These are phyloP conservation scores for Hoplostethus mediterraneus DNA, from an alignment of 2,797 vertebrate species.

Conservation along the genomic window DNA sequence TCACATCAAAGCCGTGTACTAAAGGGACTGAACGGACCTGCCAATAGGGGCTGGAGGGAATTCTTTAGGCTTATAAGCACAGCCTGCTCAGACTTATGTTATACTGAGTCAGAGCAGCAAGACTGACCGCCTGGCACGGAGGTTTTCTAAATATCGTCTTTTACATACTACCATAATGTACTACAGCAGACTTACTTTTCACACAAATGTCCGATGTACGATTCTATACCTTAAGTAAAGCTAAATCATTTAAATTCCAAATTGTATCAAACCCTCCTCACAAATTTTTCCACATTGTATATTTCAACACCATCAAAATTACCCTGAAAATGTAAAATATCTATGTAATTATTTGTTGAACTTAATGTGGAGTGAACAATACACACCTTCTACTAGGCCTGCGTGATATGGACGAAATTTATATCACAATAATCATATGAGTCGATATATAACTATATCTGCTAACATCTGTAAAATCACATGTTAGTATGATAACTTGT, in stretches of 20 bases:
- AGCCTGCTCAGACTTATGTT: constrained; percentile 64
- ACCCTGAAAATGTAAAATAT: too few relatives aligned
- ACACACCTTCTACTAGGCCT: too few relatives aligned
- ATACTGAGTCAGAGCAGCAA: constrained; percentile 63
- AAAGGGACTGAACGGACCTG: constrained; percentile 56
- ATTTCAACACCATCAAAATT: too few relatives aligned
- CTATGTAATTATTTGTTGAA: too few relatives aligned
- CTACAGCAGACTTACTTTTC: background rate
- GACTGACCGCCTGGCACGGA: constrained; percentile 41
- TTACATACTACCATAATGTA: constrained; percentile 35
- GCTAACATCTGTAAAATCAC: too few relatives aligned
- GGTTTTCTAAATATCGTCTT: constrained; percentile 23
- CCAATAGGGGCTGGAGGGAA: constrained; percentile 50
- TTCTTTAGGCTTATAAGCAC: constrained; percentile 56
- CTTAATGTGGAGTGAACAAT: too few relatives aligned
- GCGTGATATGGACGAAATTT: too few relatives aligned
- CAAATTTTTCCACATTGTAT: too few relatives aligned
- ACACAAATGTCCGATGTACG: background rate
- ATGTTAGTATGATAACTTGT: too few relatives aligned
- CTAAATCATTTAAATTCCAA: background rate
- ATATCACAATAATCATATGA: too few relatives aligned
- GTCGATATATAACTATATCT: too few relatives aligned
- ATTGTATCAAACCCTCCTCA: too few relatives aligned
- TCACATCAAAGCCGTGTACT: constrained; percentile 57
- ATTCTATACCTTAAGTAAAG: background rate